Percentiles rank a stretch among this genome's conserved stretches.
These are phyloP conservation scores for Microtus oregoni DNA, from an alignment of 2,113 vertebrate species.

Conservation along the genomic window DNA sequence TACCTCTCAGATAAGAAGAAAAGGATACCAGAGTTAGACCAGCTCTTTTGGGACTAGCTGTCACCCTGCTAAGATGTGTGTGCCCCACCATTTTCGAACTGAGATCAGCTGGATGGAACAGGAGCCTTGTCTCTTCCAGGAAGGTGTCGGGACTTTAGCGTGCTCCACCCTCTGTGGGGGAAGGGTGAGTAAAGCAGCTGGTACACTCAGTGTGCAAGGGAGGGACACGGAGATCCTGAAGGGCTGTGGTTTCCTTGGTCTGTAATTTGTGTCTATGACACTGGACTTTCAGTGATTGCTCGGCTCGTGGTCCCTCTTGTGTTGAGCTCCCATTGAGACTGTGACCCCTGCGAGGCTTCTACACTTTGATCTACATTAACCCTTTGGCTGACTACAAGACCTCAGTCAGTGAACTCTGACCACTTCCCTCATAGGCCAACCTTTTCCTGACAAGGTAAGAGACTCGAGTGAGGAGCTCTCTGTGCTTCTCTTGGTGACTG, in stretches of 20 bases:
- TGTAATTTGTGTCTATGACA: background rate
- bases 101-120: background rate
- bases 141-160: background rate
- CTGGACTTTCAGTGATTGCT: background rate
- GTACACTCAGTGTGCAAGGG: background rate
- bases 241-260: background rate
- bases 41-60: background rate
- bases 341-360: background rate
- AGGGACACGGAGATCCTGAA: background rate
- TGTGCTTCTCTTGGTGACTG: background rate
- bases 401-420: background rate
- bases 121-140: background rate
- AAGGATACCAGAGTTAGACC: background rate
- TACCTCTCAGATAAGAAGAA: background rate
- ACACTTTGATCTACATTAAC: background rate
- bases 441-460: background rate
- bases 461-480: background rate
- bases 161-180: background rate
- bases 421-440: background rate
- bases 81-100: background rate
- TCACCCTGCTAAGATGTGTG: background rate
- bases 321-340: background rate
- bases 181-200: background rate
- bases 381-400: background rate
- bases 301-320: background rate